phyloP scores from a whole-genome alignment of 2,888 invertebrate species.

The Atherix ibis region DNA sequence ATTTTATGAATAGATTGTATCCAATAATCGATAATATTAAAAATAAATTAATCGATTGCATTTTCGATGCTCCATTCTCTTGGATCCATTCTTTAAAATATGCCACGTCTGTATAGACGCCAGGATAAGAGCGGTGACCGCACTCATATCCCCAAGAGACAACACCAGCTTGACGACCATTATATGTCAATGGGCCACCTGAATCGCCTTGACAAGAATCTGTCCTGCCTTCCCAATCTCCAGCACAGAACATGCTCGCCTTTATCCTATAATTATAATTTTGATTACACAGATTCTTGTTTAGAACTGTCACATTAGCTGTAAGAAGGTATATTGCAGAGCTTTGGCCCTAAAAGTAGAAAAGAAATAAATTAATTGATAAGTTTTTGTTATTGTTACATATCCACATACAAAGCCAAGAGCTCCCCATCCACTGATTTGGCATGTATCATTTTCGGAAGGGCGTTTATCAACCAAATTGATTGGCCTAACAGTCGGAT shows the following conservation, averaged over 20 bases:
- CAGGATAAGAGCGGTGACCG: too few relatives aligned
- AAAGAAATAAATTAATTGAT: too few relatives aligned
- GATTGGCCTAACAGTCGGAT: slow-evolving; percentile 23
- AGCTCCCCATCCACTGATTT: slow-evolving; percentile 27
- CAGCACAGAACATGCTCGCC: slow-evolving; percentile 59
- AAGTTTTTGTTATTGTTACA: too few relatives aligned
- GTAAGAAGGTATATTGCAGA: slow-evolving; percentile 5
- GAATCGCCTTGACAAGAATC: slow-evolving; percentile 59
- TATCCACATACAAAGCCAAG: too few relatives aligned
- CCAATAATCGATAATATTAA: too few relatives aligned
- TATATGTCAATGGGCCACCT: slow-evolving; percentile 18
- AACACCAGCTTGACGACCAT: slow-evolving; percentile 14
- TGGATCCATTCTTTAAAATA: too few relatives aligned
- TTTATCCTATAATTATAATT: slow-evolving; percentile 33
- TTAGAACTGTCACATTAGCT: slow-evolving; percentile 11
- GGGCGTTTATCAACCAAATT: slow-evolving; percentile 13
- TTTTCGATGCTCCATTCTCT: too few relatives aligned
- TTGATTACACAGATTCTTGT: slow-evolving; percentile 6
- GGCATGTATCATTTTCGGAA: slow-evolving; percentile 18
- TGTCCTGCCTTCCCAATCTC: slow-evolving; percentile 54
- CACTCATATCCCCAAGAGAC: slow-evolving; percentile 18
- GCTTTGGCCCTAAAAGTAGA: slow-evolving; percentile 14
- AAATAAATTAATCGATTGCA: too few relatives aligned
- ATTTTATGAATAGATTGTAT: too few relatives aligned
- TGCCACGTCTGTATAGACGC: too few relatives aligned